Evolutionary conservation across 2,113 vertebrate species (phyloP).

Genomic region (Mustela lutreola): DNA sequence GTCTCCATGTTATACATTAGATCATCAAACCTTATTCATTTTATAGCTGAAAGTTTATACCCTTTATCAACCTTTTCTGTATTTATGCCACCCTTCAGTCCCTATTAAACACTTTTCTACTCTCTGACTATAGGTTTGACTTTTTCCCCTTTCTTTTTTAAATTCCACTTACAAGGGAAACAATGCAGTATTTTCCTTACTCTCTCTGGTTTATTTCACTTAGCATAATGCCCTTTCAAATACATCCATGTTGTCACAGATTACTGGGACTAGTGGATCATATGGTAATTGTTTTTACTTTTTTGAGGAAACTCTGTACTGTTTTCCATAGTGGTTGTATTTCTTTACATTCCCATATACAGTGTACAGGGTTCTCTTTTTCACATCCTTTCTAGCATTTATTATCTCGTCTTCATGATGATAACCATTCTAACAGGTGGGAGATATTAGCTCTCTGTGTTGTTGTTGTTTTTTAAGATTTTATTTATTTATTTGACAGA

Average conservation of each 20-base stretch:
- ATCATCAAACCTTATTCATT: neutral
- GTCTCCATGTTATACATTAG: neutral
- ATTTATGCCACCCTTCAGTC: neutral
- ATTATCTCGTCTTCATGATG: neutral
- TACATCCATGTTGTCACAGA: neutral
- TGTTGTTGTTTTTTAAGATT: too few relatives aligned
- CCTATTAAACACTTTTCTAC: neutral
- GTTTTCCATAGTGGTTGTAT: neutral
- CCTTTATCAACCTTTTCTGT: neutral
- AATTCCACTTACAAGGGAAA: neutral
- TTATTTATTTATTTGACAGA: too few relatives aligned
- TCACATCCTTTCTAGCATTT: neutral
- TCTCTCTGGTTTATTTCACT: neutral
- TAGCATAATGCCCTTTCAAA: neutral
- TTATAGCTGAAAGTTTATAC: neutral
- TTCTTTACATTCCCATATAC: neutral
- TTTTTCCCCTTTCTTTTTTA: neutral
- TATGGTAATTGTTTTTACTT: neutral
- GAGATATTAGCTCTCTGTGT: neutral
- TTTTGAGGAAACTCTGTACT: neutral
- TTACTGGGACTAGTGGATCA: neutral
- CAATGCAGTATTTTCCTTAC: neutral
- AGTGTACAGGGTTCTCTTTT: neutral
- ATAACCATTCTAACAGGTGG: neutral
- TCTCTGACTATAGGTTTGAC: neutral